Evolutionary conservation across 2,888 invertebrate species (phyloP).

Genomic region (Cerastis leucographa): DNA sequence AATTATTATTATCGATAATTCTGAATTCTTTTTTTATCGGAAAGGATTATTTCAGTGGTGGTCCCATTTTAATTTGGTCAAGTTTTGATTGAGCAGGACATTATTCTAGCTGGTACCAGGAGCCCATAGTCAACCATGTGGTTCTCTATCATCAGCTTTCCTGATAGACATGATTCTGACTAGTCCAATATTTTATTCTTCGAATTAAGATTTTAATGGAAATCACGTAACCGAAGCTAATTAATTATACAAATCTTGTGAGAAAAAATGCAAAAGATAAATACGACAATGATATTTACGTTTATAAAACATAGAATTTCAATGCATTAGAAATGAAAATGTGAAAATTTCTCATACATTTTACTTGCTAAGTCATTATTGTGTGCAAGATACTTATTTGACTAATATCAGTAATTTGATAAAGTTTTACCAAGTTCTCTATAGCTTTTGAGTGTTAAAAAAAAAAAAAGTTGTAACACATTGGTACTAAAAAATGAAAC

Average conservation of each 20-base stretch:
- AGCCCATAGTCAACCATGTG: slow-evolving; percentile 5
- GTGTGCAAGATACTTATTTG: slow-evolving; percentile 2
- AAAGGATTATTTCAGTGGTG: not conserved
- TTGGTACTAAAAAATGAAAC: not conserved
- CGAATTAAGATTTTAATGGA: not conserved
- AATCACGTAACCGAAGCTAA: not conserved
- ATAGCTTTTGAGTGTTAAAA: not conserved
- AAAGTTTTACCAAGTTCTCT: not conserved
- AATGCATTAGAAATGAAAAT: not conserved
- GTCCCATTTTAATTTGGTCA: not conserved
- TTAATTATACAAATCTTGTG: not conserved
- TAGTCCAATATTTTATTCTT: not conserved
- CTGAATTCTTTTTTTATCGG: not conserved
- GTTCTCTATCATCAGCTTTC: not conserved
- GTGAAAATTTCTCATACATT: not conserved
- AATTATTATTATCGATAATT: too few relatives aligned
- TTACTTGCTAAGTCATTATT: not conserved
- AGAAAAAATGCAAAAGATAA: not conserved
- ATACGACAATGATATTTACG: not conserved
- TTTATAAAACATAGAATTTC: not conserved
- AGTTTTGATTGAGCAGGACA: not conserved
- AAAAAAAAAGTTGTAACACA: not conserved
- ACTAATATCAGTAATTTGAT: not conserved
- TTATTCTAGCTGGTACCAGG: not conserved
- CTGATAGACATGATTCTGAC: not conserved